Percentiles rank a stretch among this genome's conserved stretches.
phyloP scores from a whole-genome alignment of 2,113 vertebrate species.

The Ranitomeya variabilis region DNA sequence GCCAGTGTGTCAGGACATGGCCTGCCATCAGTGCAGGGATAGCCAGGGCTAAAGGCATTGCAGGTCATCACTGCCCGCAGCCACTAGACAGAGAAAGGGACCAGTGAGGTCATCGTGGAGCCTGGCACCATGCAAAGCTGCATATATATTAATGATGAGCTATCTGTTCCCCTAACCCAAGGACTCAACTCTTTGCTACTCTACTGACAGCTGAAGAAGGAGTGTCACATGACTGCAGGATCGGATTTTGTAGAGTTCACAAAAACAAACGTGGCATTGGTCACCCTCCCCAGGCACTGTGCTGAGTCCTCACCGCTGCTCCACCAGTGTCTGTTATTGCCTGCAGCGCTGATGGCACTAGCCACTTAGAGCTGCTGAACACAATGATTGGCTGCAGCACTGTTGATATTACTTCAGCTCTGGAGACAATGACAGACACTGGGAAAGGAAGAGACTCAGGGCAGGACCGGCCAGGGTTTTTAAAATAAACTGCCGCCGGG shows the following conservation, averaged over 20 bases:
- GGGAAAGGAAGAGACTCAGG: no score
- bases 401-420: no score
- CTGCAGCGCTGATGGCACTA: no score
- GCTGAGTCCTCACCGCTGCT: no score
- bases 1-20: background rate
- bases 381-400: no score
- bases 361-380: no score
- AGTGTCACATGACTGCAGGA: background rate
- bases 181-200: background rate
- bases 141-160: background rate
- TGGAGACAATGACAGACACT: no score
- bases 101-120: background rate
- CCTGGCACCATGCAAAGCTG: background rate
- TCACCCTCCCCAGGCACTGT: no score
- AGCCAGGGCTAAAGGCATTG: background rate
- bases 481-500: no score
- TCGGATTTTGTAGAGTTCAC: background rate
- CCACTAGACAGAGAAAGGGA: background rate
- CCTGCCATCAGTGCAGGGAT: background rate
- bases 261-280: no score
- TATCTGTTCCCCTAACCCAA: background rate
- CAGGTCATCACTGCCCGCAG: background rate
- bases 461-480: no score
- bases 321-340: no score
- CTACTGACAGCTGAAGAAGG: background rate